Percentiles rank a stretch among this genome's conserved stretches.
Evolutionary conservation across 2,113 vertebrate genomes (phyloP).

Genomic region (Diglossa brunneiventris): DNA sequence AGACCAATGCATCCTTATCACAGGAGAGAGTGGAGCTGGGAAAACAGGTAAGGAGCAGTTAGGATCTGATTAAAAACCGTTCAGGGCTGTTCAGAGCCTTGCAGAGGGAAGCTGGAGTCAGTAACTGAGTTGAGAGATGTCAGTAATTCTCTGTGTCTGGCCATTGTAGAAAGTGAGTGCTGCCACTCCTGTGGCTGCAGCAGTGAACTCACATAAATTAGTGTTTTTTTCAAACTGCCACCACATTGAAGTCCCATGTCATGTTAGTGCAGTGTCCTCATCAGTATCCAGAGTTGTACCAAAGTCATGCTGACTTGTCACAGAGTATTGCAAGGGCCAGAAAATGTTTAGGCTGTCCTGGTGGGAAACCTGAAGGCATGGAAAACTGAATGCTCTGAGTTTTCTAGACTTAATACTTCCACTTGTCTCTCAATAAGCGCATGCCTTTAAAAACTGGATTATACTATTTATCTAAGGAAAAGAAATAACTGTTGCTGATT

Average conservation of each 20-base stretch:
- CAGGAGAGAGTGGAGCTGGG: constrained; percentile 96
- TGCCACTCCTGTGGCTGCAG: background rate
- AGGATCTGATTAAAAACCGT: background rate
- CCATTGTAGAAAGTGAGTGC: background rate
- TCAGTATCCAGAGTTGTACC: background rate
- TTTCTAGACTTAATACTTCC: background rate
- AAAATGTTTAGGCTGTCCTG: background rate
- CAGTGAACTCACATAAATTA: background rate
- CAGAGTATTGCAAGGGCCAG: background rate
- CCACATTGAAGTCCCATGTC: accelerated
- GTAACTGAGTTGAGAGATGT: background rate
- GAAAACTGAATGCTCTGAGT: background rate
- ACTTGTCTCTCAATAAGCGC: background rate
- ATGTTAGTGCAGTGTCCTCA: background rate
- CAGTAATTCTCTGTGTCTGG: background rate
- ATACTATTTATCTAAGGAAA: background rate
- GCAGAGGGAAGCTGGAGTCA: background rate
- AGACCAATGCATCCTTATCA: constrained; percentile 98
- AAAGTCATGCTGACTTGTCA: background rate
- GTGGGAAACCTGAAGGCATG: background rate
- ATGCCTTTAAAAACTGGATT: background rate
- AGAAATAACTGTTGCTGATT: background rate
- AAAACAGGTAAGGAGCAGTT: constrained; percentile 87
- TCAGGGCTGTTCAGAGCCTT: background rate
- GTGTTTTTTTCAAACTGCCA: background rate